Percentiles rank a stretch among this genome's conserved stretches.
phyloP scores from a whole-genome alignment of 2,888 invertebrate genomes.

The Cosmia trapezina region DNA sequence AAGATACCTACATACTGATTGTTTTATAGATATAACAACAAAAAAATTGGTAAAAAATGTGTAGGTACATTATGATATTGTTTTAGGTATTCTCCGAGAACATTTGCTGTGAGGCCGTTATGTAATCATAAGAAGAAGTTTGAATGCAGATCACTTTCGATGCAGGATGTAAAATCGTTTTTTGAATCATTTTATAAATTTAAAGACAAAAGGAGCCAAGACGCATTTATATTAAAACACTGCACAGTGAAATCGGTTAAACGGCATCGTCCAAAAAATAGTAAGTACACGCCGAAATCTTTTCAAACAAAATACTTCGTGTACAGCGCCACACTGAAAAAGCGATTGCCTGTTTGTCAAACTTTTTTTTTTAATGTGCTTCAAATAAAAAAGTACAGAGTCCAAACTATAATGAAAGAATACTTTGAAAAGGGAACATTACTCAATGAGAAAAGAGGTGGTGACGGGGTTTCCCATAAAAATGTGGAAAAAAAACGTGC shows the following conservation, averaged over 20 bases:
- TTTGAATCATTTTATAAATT: constrained; percentile 10
- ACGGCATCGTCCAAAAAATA: constrained; percentile 15
- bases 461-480: constrained; percentile 22
- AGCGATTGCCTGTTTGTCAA: constrained; percentile 16
- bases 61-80: constrained; percentile 13
- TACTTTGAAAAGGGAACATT: constrained; percentile 25
- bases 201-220: constrained; percentile 8
- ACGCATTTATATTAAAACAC: constrained; percentile 11
- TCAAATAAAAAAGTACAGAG: constrained; percentile 16
- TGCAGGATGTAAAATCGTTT: constrained; percentile 13
- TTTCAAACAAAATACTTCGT: constrained; percentile 10
- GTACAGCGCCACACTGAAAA: constrained; percentile 12
- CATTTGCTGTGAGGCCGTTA: constrained; percentile 11
- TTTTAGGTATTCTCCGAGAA: constrained; percentile 14
- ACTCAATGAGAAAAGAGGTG: constrained; percentile 24
- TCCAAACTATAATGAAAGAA: constrained; percentile 19
- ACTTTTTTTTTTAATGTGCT: constrained; percentile 8
- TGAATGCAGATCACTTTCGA: constrained; percentile 3
- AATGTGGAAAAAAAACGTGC: background rate
- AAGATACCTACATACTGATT: too few relatives aligned
- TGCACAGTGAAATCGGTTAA: constrained; percentile 12
- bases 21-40: background rate
- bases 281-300: constrained; percentile 16
- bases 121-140: constrained; percentile 8
- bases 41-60: constrained; percentile 12